These are phyloP conservation scores for Nyctalus aviator DNA, from an alignment of 2,797 vertebrate species.

Conservation along the genomic window DNA sequence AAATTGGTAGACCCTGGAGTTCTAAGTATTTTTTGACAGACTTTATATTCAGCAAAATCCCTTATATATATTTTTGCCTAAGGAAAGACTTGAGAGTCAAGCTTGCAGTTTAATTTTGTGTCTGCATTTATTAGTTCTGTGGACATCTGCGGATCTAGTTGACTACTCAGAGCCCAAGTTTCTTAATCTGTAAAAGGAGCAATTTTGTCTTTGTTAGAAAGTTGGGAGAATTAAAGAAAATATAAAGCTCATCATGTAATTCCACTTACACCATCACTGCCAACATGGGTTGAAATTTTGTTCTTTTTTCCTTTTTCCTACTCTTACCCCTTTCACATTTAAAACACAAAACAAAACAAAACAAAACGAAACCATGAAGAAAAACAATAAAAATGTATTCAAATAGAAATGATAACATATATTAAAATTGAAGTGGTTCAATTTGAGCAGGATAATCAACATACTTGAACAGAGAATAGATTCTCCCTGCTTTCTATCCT, in stretches of 20 bases:
- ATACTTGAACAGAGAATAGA: not conserved
- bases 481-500: not conserved
- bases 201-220: not conserved
- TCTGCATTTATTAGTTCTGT: not conserved
- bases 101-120: not conserved
- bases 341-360: not conserved
- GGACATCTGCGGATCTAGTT: not conserved
- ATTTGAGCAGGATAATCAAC: not conserved
- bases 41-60: not conserved
- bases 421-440: not conserved
- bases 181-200: constrained; percentile 10
- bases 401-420: not conserved
- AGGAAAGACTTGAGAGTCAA: not conserved
- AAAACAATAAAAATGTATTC: not conserved
- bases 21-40: not conserved
- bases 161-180: constrained; percentile 32
- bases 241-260: not conserved
- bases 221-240: not conserved
- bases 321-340: not conserved
- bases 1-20: not conserved
- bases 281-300: not conserved
- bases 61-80: not conserved
- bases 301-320: not conserved
- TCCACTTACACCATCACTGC: not conserved
- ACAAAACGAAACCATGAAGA: not conserved